phyloP scores from a whole-genome alignment of 2,113 vertebrate species.

The Pachyramphus minor region DNA sequence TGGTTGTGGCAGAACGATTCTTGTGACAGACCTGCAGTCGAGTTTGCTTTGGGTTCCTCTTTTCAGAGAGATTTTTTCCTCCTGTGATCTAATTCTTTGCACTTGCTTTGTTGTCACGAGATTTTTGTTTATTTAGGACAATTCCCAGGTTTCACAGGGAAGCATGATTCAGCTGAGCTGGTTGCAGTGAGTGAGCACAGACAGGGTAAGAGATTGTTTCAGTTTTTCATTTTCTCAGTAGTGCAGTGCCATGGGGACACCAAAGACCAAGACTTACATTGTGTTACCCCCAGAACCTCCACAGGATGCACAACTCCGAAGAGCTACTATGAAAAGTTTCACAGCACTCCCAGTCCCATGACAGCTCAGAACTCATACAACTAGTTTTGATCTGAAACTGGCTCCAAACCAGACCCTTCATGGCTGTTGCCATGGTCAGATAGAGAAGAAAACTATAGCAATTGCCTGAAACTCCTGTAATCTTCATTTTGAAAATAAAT shows the following conservation, averaged over 20 bases:
- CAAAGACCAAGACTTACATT: background rate
- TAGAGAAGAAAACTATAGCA: background rate
- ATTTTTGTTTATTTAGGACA: background rate
- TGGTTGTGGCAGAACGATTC: background rate
- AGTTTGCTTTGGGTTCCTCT: background rate
- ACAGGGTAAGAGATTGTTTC: background rate
- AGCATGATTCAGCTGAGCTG: background rate
- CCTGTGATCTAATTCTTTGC: background rate
- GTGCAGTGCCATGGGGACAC: background rate
- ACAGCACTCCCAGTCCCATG: background rate
- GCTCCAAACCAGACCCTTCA: background rate
- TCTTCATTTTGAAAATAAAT: background rate
- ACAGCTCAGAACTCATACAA: background rate
- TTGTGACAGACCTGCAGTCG: background rate
- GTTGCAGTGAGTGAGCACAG: background rate
- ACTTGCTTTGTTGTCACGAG: background rate
- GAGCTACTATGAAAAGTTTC: background rate
- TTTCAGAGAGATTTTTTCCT: background rate
- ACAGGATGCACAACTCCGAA: rapidly evolving
- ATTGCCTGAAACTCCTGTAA: background rate
- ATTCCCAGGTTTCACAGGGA: background rate
- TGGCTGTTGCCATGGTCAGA: background rate
- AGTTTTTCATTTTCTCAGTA: background rate
- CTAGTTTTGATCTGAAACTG: background rate
- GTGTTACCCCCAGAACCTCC: background rate